Percentiles rank a stretch among this genome's conserved stretches.
These are phyloP conservation scores for Lichenostomus cassidix DNA, from an alignment of 2,113 vertebrate species.

Conservation along the genomic window DNA sequence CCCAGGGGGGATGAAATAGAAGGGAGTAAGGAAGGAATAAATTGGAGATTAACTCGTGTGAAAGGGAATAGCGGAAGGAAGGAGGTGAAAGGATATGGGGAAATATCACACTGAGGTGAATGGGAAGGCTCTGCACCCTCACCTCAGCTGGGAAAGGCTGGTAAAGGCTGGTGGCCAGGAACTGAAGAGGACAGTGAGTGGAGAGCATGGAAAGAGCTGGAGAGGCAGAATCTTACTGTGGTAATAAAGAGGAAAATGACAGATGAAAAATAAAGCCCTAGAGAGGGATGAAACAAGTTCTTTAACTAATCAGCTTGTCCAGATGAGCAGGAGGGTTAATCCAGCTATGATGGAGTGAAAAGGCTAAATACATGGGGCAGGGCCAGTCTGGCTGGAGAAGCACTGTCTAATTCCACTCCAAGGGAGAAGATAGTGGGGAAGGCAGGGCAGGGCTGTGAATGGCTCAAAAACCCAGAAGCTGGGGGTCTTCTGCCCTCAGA, in stretches of 20 bases:
- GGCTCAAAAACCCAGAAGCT: not conserved
- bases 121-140: not conserved
- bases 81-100: not conserved
- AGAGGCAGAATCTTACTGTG: not conserved
- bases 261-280: conserved; percentile 48
- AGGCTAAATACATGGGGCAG: not conserved
- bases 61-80: not conserved
- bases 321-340: conserved; percentile 39
- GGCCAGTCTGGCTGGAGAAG: not conserved
- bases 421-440: not conserved
- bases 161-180: not conserved
- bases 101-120: not conserved
- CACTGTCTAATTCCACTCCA: not conserved
- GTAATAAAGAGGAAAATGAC: conserved; percentile 13
- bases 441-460: not conserved
- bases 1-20: not conserved
- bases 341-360: conserved; percentile 11
- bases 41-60: not conserved
- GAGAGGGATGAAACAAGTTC: conserved; percentile 34
- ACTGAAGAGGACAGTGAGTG: not conserved
- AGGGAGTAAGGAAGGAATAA: not conserved
- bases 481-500: not conserved
- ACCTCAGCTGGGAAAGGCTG: not conserved
- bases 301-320: conserved; percentile 62
- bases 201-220: not conserved